Percentiles rank a stretch among this genome's conserved stretches.
These are phyloP conservation scores for Muntiacus muntjak DNA, from an alignment of 2,113 vertebrate species.

Conservation along the genomic window DNA sequence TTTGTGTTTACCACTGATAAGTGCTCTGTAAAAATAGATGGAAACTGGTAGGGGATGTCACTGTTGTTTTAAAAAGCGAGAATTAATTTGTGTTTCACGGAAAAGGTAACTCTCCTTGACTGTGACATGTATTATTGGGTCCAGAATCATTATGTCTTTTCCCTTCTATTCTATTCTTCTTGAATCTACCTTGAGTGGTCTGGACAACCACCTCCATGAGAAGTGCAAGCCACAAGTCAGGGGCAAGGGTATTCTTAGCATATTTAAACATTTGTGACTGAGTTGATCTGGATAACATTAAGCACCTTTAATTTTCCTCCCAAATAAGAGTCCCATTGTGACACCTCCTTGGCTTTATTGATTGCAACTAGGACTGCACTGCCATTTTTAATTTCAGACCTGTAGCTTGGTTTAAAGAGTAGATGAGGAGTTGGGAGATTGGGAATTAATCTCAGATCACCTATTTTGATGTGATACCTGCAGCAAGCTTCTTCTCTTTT, in stretches of 20 bases:
- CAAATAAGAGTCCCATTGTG: not conserved
- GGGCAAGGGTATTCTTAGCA: too few relatives aligned
- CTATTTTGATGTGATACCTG: not conserved
- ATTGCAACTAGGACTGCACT: not conserved
- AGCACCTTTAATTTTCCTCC: not conserved
- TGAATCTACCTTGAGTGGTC: not conserved
- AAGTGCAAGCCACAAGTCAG: not conserved
- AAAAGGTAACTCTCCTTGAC: not conserved
- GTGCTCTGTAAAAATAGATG: not conserved
- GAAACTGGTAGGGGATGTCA: not conserved
- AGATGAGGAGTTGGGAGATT: not conserved
- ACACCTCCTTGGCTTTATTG: not conserved
- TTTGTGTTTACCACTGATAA: not conserved
- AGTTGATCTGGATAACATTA: not conserved
- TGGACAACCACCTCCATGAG: not conserved
- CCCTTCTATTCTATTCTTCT: not conserved
- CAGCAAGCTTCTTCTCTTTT: not conserved
- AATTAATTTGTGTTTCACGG: not conserved
- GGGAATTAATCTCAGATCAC: not conserved
- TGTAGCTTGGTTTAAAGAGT: not conserved
- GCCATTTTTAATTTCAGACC: not conserved
- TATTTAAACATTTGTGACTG: not conserved
- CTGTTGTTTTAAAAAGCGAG: not conserved
- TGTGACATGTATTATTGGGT: not conserved
- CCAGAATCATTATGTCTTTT: not conserved